Evolutionary conservation across 2,113 vertebrate genomes (phyloP), one percentile per base, ranked within the genome.

Genomic region (Aptenodytes forsteri): DNA sequence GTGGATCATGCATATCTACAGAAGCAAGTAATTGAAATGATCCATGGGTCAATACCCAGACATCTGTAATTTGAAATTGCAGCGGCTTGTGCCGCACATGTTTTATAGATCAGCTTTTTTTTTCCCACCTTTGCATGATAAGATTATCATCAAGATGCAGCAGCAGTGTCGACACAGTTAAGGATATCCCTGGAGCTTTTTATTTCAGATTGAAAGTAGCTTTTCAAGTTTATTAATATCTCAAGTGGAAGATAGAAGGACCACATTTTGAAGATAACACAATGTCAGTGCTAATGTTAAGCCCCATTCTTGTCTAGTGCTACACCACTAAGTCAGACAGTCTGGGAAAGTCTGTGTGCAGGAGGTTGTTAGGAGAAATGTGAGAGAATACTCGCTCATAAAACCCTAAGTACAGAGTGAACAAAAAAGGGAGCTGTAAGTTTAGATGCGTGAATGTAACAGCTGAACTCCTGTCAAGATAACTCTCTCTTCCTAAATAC

Each of bases 131-230:
- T 96, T 91, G 58, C 79, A 52, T 88, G 91, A 94, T 96, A 97
- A 97, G 95, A 96, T 96, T 93, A 95, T 95, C 75, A 94, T 86
- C 89, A 94, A 88, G 93, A 96, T 94, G 91, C 95, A 95, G 91
- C 78, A 94, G 94, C 46, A 47, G 46, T 44, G 81, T 87, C 0
- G 0, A 87, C 84, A 90, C 27, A 96, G 87, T 88, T 95, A 96
- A 96, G 78, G 78, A 96, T 94, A 93, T 78, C 94, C 89, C 87
- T 11, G 13, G 71, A 96, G 87, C 58, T 93, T 96, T 93, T 94
- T 70, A 88, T 80, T 96, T 93, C 65, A 70, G 75, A 95, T 77
- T 80, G 58, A 88, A 96, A 94, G 84, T 85, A 79, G 62, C 67
- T 96, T 96, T 95, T 94, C 89, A 93, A 93, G 84, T 87, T 95